These are phyloP conservation scores for Narcine bancroftii DNA, from an alignment of 2,113 vertebrate genomes.

Conservation along the genomic window DNA sequence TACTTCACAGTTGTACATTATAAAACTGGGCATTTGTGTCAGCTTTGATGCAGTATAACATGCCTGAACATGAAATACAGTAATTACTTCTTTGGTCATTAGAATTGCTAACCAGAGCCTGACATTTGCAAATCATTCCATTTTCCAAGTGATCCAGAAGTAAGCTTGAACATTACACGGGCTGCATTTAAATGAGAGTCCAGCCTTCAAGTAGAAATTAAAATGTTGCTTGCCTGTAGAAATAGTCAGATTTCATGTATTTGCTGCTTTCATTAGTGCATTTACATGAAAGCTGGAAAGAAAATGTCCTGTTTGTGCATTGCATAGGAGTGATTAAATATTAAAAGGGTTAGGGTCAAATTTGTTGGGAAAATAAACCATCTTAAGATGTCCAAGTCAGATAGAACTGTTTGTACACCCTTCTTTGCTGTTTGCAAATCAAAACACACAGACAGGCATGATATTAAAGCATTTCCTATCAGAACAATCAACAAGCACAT, in stretches of 20 bases:
- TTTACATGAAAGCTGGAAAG: conserved; percentile 5
- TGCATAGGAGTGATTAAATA: background rate
- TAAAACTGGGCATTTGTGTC: conserved; percentile 63
- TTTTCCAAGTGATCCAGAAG: conserved; percentile 59
- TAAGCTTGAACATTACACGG: conserved; percentile 41
- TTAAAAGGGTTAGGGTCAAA: background rate
- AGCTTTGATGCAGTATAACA: conserved; percentile 65
- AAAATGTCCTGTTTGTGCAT: background rate
- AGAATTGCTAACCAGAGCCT: conserved; percentile 75
- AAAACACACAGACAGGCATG: background rate
- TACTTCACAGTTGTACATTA: conserved; percentile 62
- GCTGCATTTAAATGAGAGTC: conserved; percentile 52
- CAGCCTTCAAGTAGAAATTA: conserved; percentile 38
- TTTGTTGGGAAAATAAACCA: conserved; percentile 8
- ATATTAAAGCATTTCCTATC: background rate
- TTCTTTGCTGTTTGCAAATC: background rate
- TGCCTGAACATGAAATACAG: conserved; percentile 61
- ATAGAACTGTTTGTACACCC: background rate
- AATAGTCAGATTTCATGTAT: background rate
- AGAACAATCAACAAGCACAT: background rate
- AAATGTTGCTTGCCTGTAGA: background rate
- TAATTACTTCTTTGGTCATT: conserved; percentile 67
- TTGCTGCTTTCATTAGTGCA: background rate
- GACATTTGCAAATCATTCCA: conserved; percentile 68
- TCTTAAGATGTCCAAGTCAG: background rate